Base-by-base conservation (phyloP, 2,797 vertebrate species). In the Pagetopsis macropterus region DNA sequence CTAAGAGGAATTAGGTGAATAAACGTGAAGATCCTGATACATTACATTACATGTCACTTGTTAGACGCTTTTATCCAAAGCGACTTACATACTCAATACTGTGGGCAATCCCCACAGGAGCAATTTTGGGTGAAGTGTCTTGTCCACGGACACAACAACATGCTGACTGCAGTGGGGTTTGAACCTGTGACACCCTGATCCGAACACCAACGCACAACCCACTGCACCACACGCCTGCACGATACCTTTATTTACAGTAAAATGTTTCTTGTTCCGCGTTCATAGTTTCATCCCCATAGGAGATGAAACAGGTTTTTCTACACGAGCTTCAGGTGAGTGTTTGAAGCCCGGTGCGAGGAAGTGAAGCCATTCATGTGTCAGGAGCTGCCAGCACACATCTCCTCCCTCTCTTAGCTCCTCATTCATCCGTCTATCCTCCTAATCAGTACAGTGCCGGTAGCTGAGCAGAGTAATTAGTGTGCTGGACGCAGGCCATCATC, bases 401-500 rank as follows among this genome's bases (percentile, higher is more conserved):
- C 54, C 76, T 21, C 41, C 46, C 45, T 81, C 72, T 72, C 70
- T 49, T 55, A 55, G 46, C 78, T 79, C 76, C 56, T 78, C 79
- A 55, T 84, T 79, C 71, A 64, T 72, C 78, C 21, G 14, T 79
- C 77, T 49, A 15, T 79, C 65, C 72, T 87, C 66, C 75, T 78
- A 59, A 89, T 87, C 78, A 77, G 78, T 31, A 19, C 45, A 62
- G 70, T 2, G 63, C 65, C 27, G 64, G 70, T 66, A 65, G 84
- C 78, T 31, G 68, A 79, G 79, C 77, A 66, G 75, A 76, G 78
- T 65, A 79, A 87, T 88, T 81, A 85, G 76, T 17, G 56, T 48
- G 74, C 66, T 91, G 88, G 83, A 84, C 44, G n/a, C 16, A n/a
- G 56, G 83, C 89, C 86, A 86, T 70, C 74, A 3, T 72, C 66